Evolutionary conservation across 30 jellyfish, hydroid and myxozoan genomes (phyloP).

Genomic region (Aurelia sp.): DNA sequence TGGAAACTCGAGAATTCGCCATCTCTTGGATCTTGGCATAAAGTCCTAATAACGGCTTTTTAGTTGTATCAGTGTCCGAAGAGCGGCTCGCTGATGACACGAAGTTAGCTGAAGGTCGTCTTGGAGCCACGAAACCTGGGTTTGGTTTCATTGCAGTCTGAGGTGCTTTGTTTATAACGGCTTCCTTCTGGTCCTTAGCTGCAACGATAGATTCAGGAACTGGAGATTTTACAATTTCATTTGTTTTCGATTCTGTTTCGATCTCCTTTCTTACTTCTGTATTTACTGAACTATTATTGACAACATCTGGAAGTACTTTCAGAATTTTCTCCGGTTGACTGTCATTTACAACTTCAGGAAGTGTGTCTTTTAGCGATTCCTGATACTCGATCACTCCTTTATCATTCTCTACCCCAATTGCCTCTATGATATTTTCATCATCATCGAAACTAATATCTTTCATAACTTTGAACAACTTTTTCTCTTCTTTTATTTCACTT

Average conservation of each 20-base stretch:
- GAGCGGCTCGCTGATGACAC: constrained; percentile 47
- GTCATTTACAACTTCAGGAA: too few species aligned
- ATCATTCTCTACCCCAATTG: too few species aligned
- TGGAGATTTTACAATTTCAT: too few species aligned
- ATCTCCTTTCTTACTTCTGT: too few species aligned
- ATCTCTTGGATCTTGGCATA: constrained; percentile 44
- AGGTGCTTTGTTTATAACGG: background rate
- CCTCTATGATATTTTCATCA: background rate
- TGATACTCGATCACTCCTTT: too few species aligned
- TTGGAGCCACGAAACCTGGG: background rate
- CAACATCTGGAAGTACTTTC: too few species aligned
- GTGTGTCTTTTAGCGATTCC: too few species aligned
- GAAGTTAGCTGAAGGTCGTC: constrained; percentile 28
- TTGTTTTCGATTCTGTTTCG: too few species aligned
- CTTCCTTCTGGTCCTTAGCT: background rate
- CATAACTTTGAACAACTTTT: background rate
- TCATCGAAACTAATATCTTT: constrained; percentile 1
- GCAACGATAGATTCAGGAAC: background rate
- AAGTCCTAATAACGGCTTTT: constrained; percentile 32
- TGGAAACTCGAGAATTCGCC: constrained; percentile 11
- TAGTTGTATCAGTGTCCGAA: constrained; percentile 19
- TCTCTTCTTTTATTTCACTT: background rate
- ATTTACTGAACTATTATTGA: too few species aligned
- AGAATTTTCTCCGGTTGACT: too few species aligned
- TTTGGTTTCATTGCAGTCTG: too few species aligned